A percentile compares a stretch with the other conserved stretches of the same genome.
Conservation (phyloP, 2,888 invertebrate genomes). For the Xestia xanthographa region DNA sequence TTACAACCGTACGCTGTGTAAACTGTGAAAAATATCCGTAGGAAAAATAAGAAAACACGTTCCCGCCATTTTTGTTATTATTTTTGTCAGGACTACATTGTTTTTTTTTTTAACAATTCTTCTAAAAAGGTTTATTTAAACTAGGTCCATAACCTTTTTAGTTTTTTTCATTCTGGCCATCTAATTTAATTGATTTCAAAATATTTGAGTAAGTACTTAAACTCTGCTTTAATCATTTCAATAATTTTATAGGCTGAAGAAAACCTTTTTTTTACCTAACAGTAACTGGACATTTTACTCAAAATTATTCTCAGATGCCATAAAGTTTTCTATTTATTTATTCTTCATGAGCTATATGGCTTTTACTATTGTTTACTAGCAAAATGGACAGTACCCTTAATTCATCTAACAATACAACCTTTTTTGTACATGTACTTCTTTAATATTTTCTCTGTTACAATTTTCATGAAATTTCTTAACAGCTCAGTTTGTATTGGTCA, state of each 20-base stretch:
- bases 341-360: neutral
- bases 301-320: constrained; percentile 4
- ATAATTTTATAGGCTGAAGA: neutral
- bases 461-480: neutral
- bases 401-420: neutral
- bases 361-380: neutral
- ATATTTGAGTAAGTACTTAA: too few species aligned
- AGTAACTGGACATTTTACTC: neutral
- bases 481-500: neutral
- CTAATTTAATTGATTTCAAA: neutral
- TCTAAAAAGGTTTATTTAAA: neutral
- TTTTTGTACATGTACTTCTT: neutral
- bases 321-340: neutral
- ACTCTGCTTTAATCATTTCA: too few species aligned
- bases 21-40: too few species aligned
- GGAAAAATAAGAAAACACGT: neutral
- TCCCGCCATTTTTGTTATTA: neutral
- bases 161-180: neutral
- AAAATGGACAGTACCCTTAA: neutral
- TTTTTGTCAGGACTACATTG: neutral
- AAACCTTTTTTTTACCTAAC: neutral
- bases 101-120: neutral
- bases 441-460: neutral
- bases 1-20: neutral
- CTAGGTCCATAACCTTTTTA: neutral